Conservation (phyloP, 2,797 vertebrate species). For the Numenius phaeopus region DNA sequence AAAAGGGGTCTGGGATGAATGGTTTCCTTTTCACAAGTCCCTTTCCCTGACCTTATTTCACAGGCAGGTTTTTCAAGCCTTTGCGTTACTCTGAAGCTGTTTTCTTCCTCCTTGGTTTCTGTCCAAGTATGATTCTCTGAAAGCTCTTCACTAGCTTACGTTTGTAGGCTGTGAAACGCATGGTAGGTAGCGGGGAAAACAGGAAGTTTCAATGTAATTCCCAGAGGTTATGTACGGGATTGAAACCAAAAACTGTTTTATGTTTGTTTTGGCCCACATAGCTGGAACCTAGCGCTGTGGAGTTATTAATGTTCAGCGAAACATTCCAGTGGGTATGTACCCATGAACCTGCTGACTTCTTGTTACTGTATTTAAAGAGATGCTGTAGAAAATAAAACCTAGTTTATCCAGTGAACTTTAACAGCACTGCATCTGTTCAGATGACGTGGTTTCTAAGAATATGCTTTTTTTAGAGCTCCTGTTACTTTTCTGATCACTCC, state of each 20-base stretch:
- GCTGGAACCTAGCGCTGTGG: not conserved
- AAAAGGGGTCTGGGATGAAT: not conserved
- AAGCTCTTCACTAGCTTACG: not conserved
- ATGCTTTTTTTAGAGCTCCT: constrained; percentile 19
- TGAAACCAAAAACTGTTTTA: not conserved
- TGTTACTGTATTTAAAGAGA: constrained; percentile 55
- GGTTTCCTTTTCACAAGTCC: not conserved
- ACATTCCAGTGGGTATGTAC: constrained; percentile 33
- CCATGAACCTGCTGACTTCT: constrained; percentile 59
- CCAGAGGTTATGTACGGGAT: constrained; percentile 5
- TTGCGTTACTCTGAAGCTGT: not conserved
- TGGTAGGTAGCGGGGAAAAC: constrained; percentile 13
- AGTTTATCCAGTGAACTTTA: constrained; percentile 43
- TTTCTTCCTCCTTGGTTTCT: constrained; percentile 4
- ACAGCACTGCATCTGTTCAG: constrained; percentile 47
- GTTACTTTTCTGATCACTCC: constrained; percentile 15
- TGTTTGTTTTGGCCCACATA: constrained; percentile 14
- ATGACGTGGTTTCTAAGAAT: constrained; percentile 49
- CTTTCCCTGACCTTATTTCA: not conserved
- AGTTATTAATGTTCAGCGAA: constrained; percentile 55
- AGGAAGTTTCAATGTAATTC: constrained; percentile 26
- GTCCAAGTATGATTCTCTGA: not conserved
- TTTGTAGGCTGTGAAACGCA: not conserved
- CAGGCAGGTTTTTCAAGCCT: not conserved
- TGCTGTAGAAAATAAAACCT: constrained; percentile 53